A percentile compares a stretch with the other conserved stretches of the same genome.
Conservation (phyloP, 2,888 invertebrate species). For the Drosophila infuscata region DNA sequence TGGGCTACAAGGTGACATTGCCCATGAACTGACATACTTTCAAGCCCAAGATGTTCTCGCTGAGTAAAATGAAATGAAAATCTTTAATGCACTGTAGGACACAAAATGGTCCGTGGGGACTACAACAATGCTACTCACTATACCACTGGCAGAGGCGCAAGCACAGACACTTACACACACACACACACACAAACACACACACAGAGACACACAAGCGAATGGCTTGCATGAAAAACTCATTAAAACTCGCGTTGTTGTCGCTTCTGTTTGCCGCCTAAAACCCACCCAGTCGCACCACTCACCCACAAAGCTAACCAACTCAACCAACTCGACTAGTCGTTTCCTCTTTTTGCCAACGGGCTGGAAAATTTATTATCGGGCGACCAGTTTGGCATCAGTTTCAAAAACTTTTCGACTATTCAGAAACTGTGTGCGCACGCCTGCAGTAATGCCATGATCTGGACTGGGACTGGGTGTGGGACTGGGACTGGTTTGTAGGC, state of each 20-base stretch:
- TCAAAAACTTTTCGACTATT: constrained; percentile 77
- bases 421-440: constrained; percentile 41
- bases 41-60: not conserved
- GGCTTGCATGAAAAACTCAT: constrained; percentile 77
- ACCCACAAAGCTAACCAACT: not conserved
- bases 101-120: constrained; percentile 30
- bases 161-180: not conserved
- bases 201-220: constrained; percentile 12
- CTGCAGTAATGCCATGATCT: constrained; percentile 31
- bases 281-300: not conserved
- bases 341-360: constrained; percentile 35
- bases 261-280: constrained; percentile 40
- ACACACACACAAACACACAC: not conserved
- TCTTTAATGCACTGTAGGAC: constrained; percentile 63
- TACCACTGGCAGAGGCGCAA: constrained; percentile 39
- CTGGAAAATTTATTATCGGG: constrained; percentile 78
- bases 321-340: constrained; percentile 7
- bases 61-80: constrained; percentile 33
- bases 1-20: constrained; percentile 70
- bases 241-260: constrained; percentile 73
- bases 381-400: constrained; percentile 76
- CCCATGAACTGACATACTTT: constrained; percentile 57
- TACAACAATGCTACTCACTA: constrained; percentile 9
- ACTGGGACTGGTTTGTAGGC: constrained; percentile 19
- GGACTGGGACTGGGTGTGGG: constrained; percentile 7